A percentile compares a stretch with the other conserved stretches of the same genome.
phyloP scores from a whole-genome alignment of 2,888 invertebrate genomes.

The Xestia ashworthii region DNA sequence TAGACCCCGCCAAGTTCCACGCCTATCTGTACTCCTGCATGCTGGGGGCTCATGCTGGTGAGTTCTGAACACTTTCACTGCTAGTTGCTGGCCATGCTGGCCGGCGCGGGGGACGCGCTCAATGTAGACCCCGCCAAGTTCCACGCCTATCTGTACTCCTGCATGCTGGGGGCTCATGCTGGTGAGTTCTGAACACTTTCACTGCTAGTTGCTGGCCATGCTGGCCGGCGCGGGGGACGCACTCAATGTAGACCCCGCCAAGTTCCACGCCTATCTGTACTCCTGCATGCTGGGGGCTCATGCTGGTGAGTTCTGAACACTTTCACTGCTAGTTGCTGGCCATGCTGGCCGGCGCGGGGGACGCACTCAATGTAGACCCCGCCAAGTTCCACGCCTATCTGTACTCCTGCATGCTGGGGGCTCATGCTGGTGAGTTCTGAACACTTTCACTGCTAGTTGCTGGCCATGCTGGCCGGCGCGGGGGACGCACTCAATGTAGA shows the following conservation, averaged over 20 bases:
- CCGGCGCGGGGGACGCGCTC: conserved; percentile 96
- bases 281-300: conserved; percentile 91
- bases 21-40: conserved; percentile 85
- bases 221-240: conserved; percentile 97
- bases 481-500: too few relatives aligned
- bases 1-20: conserved; percentile 98
- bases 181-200: conserved; percentile 83
- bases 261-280: conserved; percentile 93
- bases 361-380: too few relatives aligned
- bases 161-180: conserved; percentile 92
- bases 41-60: conserved; percentile 92
- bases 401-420: too few relatives aligned
- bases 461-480: too few relatives aligned
- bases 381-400: too few relatives aligned
- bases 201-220: conserved; percentile 92
- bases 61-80: conserved; percentile 50
- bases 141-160: conserved; percentile 90
- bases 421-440: too few relatives aligned
- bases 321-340: too few relatives aligned
- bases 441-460: too few relatives aligned
- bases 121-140: conserved; percentile 97
- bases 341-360: too few relatives aligned
- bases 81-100: conserved; percentile 94
- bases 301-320: conserved; percentile 88
- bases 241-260: conserved; percentile 97